phyloP scores from a whole-genome alignment of 37 sponge, comb jelly and placozoan genomes.

The Geodia barretti region DNA sequence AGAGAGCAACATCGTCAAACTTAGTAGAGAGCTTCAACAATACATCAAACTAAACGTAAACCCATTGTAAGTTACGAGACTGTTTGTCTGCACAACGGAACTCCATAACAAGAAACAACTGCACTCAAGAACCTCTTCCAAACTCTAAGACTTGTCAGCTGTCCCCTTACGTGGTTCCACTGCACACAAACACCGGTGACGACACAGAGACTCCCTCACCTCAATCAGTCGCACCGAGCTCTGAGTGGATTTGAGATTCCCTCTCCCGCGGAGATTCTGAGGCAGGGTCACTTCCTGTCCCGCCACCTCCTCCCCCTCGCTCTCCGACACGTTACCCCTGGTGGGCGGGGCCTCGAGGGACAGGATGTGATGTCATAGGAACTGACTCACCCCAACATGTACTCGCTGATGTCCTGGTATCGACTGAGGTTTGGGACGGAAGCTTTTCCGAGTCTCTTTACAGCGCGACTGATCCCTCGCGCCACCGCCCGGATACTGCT shows the following conservation, averaged over 20 bases:
- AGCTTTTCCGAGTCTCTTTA: slow-evolving; percentile 57
- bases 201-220: slow-evolving; percentile 37
- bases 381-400: slow-evolving; percentile 61
- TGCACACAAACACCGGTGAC: too few relatives aligned
- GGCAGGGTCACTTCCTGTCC: slow-evolving; percentile 69
- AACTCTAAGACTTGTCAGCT: too few relatives aligned
- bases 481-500: slow-evolving; percentile 67
- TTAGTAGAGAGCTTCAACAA: too few relatives aligned
- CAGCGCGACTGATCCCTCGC: slow-evolving; percentile 62
- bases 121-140: too few relatives aligned
- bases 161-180: too few relatives aligned
- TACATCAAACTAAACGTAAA: too few relatives aligned
- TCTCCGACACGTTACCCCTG: slow-evolving; percentile 79
- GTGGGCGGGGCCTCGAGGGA: background rate
- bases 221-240: slow-evolving; percentile 79
- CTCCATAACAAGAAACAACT: too few relatives aligned
- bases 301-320: slow-evolving; percentile 81
- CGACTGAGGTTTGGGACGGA: slow-evolving; percentile 70
- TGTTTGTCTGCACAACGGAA: too few relatives aligned
- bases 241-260: slow-evolving; percentile 57
- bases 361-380: slow-evolving; percentile 2
- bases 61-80: too few relatives aligned
- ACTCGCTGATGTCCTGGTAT: slow-evolving; percentile 84
- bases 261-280: slow-evolving; percentile 80
- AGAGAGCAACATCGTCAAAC: slow-evolving; percentile 13